Base-by-base conservation (phyloP, 2,113 vertebrate genomes). In the Psittacara wagleri region DNA sequence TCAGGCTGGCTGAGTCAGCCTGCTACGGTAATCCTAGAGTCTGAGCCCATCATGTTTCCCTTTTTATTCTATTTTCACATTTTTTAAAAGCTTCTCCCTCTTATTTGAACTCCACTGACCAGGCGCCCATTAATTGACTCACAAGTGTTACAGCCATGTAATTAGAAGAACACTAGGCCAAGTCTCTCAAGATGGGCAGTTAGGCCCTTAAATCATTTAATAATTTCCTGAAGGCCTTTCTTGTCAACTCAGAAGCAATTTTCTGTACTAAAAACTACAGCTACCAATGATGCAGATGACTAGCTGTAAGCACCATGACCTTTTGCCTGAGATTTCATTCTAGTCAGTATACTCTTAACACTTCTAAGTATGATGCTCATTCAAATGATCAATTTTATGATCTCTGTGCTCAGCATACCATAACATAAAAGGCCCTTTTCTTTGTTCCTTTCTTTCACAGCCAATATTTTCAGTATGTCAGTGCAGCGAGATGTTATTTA, bases 381-480 rank as follows among this genome's bases (percentile, higher is more conserved):
- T 95, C 83, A 70, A 67, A 74, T 72, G 75, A 94, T 88, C 76
- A 57, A 72, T 94, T 86, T 94, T 81, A 88, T 3, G 2, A 67
- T 83, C 72, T 92, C 69, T 43, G 52, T 83, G 64, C 52, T 83
- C 88, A 93, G 79, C 55, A 57, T 61, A 61, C 83, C 68, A 8
- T 93, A 74, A 78, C 79, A 77, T 80, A 90, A 95, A 93, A 46
- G 55, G 73, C 77, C 61, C 19, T 81, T 94, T 92, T 67, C 54
- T 74, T 68, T 37, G 6, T 81, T 86, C 61, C 85, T 63, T 86
- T 72, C 52, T 88, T 83, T 83, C 82, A 72, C 68, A 75, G 76
- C 72, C 51, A 46, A 39, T 78, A 88, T 84, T 89, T 82, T 86
- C 76, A 63, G 72, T 62, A 7, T 54, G 85, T 90, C 82, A 81